Base-by-base conservation (phyloP, 2,888 invertebrate genomes). In the Abrostola tripartita region DNA sequence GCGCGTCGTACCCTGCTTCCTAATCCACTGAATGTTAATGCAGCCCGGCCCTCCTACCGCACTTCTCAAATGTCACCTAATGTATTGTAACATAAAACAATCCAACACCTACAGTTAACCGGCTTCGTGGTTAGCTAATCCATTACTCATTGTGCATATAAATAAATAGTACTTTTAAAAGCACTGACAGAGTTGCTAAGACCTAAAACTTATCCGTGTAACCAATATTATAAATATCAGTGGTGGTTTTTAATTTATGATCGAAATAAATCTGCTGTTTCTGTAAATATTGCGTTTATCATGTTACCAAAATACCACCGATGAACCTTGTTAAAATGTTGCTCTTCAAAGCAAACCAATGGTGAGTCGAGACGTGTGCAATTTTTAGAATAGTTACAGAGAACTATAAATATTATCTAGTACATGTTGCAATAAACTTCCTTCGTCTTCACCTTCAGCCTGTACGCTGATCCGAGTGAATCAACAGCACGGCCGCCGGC, bases 351-450 rank as follows among this genome's bases (percentile, higher is more conserved):
- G 69, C 74, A 70, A 73, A 74, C 74, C 74, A 71, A 72, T 76
- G 72, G 70, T 64, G 75, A 74, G 61, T 73, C 81, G 88, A 85
- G 85, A 85, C 85, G 86, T 86, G 88, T 84, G 89, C 87, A 91
- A 87, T 90, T 91, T 92, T 90, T 89, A 90, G 87, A 90, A 87
- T 86, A 55, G 81, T 89, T 91, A 88, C 88, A 81, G 67, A 76
- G 88, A 89, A 90, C 90, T 86, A 92, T 92, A 93, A 93, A 92
- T 93, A 90, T 89, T 88, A 89, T 90, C 88, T 85, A 85, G 84
- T 88, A 88, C 82, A 88, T 88, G 87, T 85, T 89, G 81, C 85
- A 88, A 90, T 91, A 92, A 92, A 92, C 89, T 92, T 91, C 89
- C 91, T 89, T 87, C 86, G 85, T 86, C 84, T 92, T 91, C 89